Evolutionary conservation across 2,797 vertebrate species (phyloP), one percentile per base, ranked within the genome.

Genomic region (Simalia tracyae): DNA sequence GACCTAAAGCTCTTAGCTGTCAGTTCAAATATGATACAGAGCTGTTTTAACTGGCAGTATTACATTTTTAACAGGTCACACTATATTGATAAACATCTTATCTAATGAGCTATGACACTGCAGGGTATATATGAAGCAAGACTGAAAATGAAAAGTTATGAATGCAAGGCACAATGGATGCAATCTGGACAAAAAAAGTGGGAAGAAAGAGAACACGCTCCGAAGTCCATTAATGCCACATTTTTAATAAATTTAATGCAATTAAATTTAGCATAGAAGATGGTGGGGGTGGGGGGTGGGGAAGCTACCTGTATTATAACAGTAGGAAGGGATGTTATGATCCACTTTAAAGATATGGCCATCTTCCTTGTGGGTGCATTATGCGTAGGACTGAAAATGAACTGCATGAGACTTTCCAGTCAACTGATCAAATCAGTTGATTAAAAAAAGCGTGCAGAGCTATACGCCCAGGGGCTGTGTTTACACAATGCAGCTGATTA

Each of bases 61-160:
- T 92, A 89, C 26, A 15, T 90, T 94, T 93, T 88, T 92, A 94
- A 89, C 28, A 91, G 64, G 86, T 95, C 89, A 94, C 89, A 93
- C 92, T 84, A 86, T 87, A 86, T 84, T 72, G 87, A 94, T 91
- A 86, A 93, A 7, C 2, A 19, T 76, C 76, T 88, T 36, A 14
- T 60, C 89, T 88, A 91, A 89, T 19, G 7, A 94, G 76, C 42
- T 22, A 1, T 63, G 60, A 90, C 31, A 91, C 95, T 64, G 36
- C 14, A 28, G 63, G 54, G 84, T 90, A 91, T 54, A 89, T 1
- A 31, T 91, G 60, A 87, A 93, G 31, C 31, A 89, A 15, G 72
- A 26, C 66, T 28, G 31, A 56, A 9, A 81, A 50, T n/a, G 2
- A 88, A 90, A 92, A 72, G 93, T 84, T 64, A 68, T 56, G 31